These are phyloP conservation scores for Phenganax subtilis DNA, from an alignment of 92 coral and sea anemone species.

Conservation along the genomic window DNA sequence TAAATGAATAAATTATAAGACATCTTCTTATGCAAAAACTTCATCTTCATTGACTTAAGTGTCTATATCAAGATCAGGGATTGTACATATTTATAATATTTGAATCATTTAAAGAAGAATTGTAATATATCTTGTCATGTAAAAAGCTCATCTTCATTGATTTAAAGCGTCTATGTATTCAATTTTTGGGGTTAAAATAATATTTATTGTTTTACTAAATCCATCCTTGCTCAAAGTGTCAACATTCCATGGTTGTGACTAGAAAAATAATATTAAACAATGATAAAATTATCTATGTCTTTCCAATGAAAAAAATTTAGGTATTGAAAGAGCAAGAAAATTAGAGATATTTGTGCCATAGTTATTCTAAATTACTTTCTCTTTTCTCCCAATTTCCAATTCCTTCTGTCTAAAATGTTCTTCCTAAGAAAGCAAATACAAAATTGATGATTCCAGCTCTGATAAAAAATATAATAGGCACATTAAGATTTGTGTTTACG, in stretches of 20 bases:
- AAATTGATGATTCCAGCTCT: not conserved
- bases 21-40: too few relatives aligned
- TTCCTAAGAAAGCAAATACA: slow-evolving; percentile 21
- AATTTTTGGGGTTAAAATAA: not conserved
- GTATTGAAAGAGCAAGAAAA: not conserved
- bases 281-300: not conserved
- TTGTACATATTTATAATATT: too few relatives aligned
- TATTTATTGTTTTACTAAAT: slow-evolving; percentile 75
- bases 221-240: slow-evolving; percentile 85
- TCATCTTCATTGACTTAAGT: too few relatives aligned
- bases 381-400: slow-evolving; percentile 58
- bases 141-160: too few relatives aligned
- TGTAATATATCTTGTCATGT: too few relatives aligned
- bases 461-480: not conserved
- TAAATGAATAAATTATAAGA: too few relatives aligned
- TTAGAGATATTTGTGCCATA: too few relatives aligned
- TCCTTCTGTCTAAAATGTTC: slow-evolving; percentile 62
- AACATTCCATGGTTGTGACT: slow-evolving; percentile 86
- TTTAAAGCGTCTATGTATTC: not conserved
- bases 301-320: not conserved
- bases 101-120: too few relatives aligned
- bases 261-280: not conserved
- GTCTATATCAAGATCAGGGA: too few relatives aligned
- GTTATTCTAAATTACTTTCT: slow-evolving; percentile 47
- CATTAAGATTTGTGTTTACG: too few relatives aligned